These are phyloP conservation scores for Oncorhynchus nerka DNA, from an alignment of 2,113 vertebrate species.

Conservation along the genomic window DNA sequence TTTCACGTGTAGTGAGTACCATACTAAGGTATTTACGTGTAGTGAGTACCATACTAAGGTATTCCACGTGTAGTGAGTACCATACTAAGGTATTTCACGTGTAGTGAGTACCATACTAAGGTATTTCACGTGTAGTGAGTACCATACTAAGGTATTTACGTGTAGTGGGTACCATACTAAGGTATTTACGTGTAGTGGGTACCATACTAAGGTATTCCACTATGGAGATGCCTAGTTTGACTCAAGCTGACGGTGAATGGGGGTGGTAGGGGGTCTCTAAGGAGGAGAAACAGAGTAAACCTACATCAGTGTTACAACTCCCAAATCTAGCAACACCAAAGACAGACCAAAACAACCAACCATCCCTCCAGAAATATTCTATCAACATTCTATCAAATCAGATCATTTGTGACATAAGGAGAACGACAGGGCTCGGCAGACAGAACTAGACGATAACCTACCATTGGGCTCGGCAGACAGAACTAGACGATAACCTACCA, in stretches of 20 bases:
- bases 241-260: not conserved
- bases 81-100: no score
- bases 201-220: not conserved
- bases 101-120: no score
- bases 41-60: no score
- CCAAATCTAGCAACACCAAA: not conserved
- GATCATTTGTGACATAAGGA: not conserved
- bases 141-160: no score
- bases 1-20: not conserved
- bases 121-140: no score
- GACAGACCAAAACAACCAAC: not conserved
- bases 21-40: slow-evolving; percentile 8
- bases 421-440: not conserved
- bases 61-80: no score
- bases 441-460: no score
- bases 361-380: not conserved
- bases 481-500: no score
- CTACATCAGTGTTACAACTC: slow-evolving; percentile 13
- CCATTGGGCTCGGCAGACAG: no score
- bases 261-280: not conserved
- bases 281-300: not conserved
- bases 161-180: not conserved
- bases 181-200: slow-evolving; percentile 1
- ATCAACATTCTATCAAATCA: not conserved
- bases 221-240: not conserved